Conservation (phyloP, 2,797 vertebrate species). For the Acrossocheilus wenchowensis region DNA sequence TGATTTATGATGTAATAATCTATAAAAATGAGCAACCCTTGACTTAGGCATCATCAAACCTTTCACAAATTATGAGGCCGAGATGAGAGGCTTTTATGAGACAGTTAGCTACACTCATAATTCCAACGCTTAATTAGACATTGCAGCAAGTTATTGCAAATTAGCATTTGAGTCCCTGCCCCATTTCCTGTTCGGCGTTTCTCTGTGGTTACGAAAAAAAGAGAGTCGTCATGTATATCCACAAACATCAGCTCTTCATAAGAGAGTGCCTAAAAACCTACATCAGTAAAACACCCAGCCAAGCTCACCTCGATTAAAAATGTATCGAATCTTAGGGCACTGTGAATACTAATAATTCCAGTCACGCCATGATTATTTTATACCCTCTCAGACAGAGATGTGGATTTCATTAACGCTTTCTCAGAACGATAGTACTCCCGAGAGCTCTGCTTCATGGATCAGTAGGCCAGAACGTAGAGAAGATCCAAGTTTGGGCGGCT, state of each 20-base stretch:
- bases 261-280: conserved; percentile 74
- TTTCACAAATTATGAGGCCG: conserved; percentile 34
- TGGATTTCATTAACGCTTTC: conserved; percentile 78
- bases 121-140: conserved; percentile 49
- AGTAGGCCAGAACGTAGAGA: conserved; percentile 70
- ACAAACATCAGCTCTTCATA: conserved; percentile 71
- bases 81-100: conserved; percentile 56
- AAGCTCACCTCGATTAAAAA: conserved; percentile 81
- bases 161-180: conserved; percentile 27
- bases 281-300: conserved; percentile 73
- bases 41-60: neutral
- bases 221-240: conserved; percentile 58
- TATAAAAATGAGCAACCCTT: conserved; percentile 48
- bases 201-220: conserved; percentile 73
- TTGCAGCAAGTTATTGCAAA: conserved; percentile 53
- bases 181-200: conserved; percentile 66
- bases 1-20: conserved; percentile 66
- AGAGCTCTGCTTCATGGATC: conserved; percentile 72
- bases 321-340: conserved; percentile 78
- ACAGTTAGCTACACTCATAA: conserved; percentile 63
- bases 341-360: conserved; percentile 80
- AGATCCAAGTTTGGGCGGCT: conserved; percentile 71
- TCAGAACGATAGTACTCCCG: conserved; percentile 72
- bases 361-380: conserved; percentile 77
- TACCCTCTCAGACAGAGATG: conserved; percentile 77